Evolutionary conservation across 2,797 vertebrate genomes (phyloP).

Genomic region (Gallinago solitaria): DNA sequence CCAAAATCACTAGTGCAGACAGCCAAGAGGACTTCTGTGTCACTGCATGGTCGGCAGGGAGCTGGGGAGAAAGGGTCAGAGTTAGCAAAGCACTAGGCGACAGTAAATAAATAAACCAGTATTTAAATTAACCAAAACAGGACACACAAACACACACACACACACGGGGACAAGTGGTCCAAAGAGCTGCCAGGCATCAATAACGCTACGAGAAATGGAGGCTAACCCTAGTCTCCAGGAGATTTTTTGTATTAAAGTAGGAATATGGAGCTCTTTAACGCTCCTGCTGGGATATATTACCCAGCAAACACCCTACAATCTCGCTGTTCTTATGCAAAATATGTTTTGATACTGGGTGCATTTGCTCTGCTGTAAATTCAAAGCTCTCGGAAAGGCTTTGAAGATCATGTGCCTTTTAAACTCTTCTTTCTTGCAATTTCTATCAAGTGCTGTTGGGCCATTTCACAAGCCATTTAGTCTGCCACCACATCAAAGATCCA

Average conservation of each 20-base stretch:
- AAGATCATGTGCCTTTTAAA: background rate
- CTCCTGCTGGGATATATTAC: background rate
- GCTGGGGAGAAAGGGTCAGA: slow-evolving; percentile 75
- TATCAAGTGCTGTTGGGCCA: background rate
- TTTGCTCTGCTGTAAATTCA: background rate
- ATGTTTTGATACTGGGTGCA: background rate
- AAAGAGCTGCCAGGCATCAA: background rate
- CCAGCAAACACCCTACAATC: background rate
- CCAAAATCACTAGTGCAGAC: slow-evolving; percentile 97
- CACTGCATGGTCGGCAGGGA: slow-evolving; percentile 92
- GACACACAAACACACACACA: too few species aligned
- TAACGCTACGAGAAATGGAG: background rate
- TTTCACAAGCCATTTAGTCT: background rate
- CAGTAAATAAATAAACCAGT: background rate
- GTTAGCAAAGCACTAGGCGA: background rate
- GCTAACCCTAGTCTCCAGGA: background rate
- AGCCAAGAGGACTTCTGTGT: slow-evolving; percentile 90
- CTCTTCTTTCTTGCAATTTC: background rate
- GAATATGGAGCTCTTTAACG: background rate
- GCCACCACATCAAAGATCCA: slow-evolving; percentile 59
- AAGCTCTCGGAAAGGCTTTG: background rate
- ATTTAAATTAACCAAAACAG: background rate
- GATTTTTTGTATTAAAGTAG: background rate
- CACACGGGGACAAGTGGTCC: background rate
- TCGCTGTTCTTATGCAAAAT: background rate